phyloP scores from a whole-genome alignment of 2,888 invertebrate species.

The Coecobrya sp. region DNA sequence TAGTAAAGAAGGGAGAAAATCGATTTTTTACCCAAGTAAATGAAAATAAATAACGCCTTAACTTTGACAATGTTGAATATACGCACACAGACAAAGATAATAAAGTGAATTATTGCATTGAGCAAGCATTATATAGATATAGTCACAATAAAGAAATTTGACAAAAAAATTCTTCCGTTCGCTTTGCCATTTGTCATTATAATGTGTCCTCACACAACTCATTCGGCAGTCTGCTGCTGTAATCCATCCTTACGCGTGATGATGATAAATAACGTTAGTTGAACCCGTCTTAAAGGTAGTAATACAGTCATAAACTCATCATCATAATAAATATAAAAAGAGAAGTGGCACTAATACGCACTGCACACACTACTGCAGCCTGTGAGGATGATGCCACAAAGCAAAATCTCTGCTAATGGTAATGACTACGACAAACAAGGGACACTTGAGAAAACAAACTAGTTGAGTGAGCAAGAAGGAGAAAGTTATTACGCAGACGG shows the following conservation, averaged over 20 bases:
- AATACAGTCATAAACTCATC: neutral
- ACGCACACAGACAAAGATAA: neutral
- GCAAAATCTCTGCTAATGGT: slow-evolving; percentile 25
- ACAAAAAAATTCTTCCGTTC: slow-evolving; percentile 34
- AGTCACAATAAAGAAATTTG: neutral
- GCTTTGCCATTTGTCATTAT: slow-evolving; percentile 3
- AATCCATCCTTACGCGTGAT: slow-evolving; percentile 21
- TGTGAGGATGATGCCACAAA: slow-evolving; percentile 48
- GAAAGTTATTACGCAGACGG: slow-evolving; percentile 74
- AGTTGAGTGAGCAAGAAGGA: slow-evolving; percentile 76
- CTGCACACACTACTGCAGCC: neutral
- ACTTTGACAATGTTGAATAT: neutral
- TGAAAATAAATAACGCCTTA: slow-evolving; percentile 23
- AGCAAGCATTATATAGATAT: neutral
- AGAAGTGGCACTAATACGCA: slow-evolving; percentile 29
- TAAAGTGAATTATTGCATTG: slow-evolving; percentile 17
- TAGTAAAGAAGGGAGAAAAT: neutral
- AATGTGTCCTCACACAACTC: neutral
- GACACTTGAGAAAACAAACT: slow-evolving; percentile 76
- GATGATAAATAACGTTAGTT: slow-evolving; percentile 25
- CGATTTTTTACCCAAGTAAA: slow-evolving; percentile 18
- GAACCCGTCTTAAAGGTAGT: slow-evolving; percentile 11
- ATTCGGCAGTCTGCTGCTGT: neutral
- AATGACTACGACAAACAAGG: slow-evolving; percentile 78
- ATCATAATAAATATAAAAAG: neutral